phyloP scores from a whole-genome alignment of 2,113 vertebrate species.

The Myxocyprinus asiaticus region DNA sequence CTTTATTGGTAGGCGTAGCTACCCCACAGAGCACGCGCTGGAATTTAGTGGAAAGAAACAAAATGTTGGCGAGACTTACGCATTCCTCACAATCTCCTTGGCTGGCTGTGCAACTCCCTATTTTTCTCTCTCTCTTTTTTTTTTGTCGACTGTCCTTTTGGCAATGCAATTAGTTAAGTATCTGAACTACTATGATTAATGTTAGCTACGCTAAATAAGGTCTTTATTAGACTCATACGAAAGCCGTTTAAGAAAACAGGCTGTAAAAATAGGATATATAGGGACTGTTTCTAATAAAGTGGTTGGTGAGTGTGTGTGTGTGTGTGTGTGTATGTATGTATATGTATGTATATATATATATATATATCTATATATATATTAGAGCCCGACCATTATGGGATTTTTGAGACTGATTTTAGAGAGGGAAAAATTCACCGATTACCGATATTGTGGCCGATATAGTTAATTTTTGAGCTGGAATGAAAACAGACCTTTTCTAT shows the following conservation, averaged over 20 bases:
- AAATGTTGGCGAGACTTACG: constrained; percentile 39
- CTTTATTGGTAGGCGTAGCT: neutral
- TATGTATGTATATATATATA: too few relatives aligned
- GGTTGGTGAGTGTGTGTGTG: too few relatives aligned
- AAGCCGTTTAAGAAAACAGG: neutral
- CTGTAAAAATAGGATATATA: too few relatives aligned
- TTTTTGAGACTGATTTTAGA: too few relatives aligned
- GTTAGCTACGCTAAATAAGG: neutral
- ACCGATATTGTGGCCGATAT: too few relatives aligned
- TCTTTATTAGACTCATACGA: neutral
- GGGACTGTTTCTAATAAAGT: too few relatives aligned
- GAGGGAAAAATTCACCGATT: too few relatives aligned
- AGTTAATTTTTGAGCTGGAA: too few relatives aligned
- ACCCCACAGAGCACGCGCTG: constrained; percentile 23
- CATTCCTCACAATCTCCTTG: constrained; percentile 47
- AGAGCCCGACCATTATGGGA: too few relatives aligned
- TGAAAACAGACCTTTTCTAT: too few relatives aligned
- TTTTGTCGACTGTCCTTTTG: constrained; percentile 7
- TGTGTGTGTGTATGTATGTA: too few relatives aligned
- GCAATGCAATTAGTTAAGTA: constrained; percentile 6
- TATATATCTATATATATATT: too few relatives aligned
- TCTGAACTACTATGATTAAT: neutral
- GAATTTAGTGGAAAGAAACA: constrained; percentile 52
- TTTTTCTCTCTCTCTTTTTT: neutral
- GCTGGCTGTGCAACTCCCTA: constrained; percentile 34